These are phyloP conservation scores for Brachyhypopomus gauderio DNA, from an alignment of 2,113 vertebrate species.

Conservation along the genomic window DNA sequence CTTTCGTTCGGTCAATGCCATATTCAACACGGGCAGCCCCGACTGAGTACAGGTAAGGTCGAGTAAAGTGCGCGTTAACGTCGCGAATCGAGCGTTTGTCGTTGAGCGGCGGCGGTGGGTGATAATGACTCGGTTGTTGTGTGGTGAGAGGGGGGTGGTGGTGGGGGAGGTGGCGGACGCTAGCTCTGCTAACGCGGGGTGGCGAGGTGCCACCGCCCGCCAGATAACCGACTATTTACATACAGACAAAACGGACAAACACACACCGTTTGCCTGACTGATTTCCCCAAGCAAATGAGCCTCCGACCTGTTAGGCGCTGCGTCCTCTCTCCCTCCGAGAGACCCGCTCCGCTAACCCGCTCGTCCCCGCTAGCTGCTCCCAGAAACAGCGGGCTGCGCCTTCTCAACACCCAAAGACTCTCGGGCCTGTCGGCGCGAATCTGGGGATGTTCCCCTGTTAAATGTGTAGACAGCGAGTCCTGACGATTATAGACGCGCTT, in stretches of 20 bases:
- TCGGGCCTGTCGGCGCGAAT: slow-evolving; percentile 11
- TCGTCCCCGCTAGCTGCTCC: not conserved
- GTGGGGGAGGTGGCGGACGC: slow-evolving; percentile 28
- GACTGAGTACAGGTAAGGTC: slow-evolving; percentile 74
- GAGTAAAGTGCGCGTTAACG: not conserved
- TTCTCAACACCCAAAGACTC: not conserved
- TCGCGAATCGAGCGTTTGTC: not conserved
- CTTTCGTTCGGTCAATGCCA: slow-evolving; percentile 77
- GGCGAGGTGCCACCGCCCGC: not conserved
- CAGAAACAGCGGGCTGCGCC: not conserved
- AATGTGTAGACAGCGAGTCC: not conserved
- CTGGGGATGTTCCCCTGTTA: not conserved
- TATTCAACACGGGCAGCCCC: slow-evolving; percentile 69
- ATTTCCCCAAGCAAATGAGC: not conserved
- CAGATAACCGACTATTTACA: slow-evolving; percentile 47
- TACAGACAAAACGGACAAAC: slow-evolving; percentile 40
- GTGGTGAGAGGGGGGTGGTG: slow-evolving; percentile 26
- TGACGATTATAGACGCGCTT: not conserved
- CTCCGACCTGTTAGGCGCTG: too few species aligned
- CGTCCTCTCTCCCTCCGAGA: too few species aligned
- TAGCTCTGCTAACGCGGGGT: slow-evolving; percentile 9
- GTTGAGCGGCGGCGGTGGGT: not conserved
- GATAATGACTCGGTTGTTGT: slow-evolving; percentile 8
- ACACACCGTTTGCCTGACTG: not conserved
- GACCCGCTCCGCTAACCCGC: too few species aligned